A percentile compares a stretch with the other conserved stretches of the same genome.
These are phyloP conservation scores for Sinotaia quadrata DNA, from an alignment of 2,888 invertebrate species.

Conservation along the genomic window DNA sequence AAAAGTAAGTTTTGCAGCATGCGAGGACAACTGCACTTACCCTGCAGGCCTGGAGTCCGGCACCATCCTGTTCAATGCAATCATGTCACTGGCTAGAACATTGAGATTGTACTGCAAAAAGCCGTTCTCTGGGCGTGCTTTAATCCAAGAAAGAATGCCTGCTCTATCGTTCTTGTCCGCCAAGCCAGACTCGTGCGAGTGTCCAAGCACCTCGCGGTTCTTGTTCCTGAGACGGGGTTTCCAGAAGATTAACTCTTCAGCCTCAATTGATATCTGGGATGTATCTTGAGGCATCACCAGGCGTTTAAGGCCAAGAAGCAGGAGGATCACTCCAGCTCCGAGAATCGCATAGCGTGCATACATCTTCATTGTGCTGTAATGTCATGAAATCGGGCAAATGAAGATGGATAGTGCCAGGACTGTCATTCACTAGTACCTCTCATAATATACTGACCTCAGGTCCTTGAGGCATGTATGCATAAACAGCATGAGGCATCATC, in stretches of 20 bases:
- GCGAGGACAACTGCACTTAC: conserved; percentile 35
- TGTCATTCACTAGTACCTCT: too few species aligned
- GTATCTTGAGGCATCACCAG: conserved; percentile 8
- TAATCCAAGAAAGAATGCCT: conserved; percentile 35
- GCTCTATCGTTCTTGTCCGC: conserved; percentile 35
- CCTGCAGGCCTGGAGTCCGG: conserved; percentile 60
- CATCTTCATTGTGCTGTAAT: conserved; percentile 22
- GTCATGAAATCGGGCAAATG: too few species aligned
- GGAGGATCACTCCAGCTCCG: conserved; percentile 3
- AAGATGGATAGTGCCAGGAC: too few species aligned
- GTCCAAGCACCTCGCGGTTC: conserved; percentile 24
- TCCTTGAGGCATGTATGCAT: too few species aligned
- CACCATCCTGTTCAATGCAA: conserved; percentile 56
- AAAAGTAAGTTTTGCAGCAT: too few species aligned
- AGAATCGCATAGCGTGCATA: conserved; percentile 11
- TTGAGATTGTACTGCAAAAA: conserved; percentile 47
- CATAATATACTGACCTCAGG: too few species aligned
- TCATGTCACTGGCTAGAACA: conserved; percentile 53
- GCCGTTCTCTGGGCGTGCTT: conserved; percentile 26
- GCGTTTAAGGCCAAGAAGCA: conserved; percentile 14
- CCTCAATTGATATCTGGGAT: not conserved
- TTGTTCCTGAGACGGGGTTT: conserved; percentile 14
- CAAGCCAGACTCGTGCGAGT: too few species aligned
- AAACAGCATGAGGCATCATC: too few species aligned
- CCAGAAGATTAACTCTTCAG: not conserved